Percentiles rank a stretch among this genome's conserved stretches.
Conservation (phyloP, 2,113 vertebrate species). For the Gallinago paraguaiae region DNA sequence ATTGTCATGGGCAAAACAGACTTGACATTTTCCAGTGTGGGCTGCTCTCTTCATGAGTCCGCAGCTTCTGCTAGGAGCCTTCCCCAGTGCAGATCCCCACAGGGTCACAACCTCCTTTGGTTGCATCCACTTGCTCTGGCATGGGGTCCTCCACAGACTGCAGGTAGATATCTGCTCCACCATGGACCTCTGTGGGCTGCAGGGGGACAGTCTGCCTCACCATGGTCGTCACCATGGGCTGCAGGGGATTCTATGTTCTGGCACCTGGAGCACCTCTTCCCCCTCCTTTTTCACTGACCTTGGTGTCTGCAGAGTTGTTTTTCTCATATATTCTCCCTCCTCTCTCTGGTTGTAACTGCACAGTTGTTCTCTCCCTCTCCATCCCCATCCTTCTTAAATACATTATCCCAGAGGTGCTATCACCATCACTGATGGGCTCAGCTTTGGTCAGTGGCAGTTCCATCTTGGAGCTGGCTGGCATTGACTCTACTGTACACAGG, state of each 20-base stretch:
- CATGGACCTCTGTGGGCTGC: neutral
- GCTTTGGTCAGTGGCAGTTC: neutral
- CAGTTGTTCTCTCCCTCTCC: neutral
- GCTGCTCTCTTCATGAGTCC: neutral
- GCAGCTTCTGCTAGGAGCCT: neutral
- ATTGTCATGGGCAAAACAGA: neutral
- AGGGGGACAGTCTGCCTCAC: neutral
- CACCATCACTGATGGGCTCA: neutral
- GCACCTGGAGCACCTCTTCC: neutral
- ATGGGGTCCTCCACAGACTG: neutral
- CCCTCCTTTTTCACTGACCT: neutral
- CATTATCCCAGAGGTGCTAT: neutral
- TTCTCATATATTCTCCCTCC: neutral
- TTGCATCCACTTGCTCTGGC: neutral
- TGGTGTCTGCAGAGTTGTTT: neutral
- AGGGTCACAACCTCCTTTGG: neutral
- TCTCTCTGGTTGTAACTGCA: neutral
- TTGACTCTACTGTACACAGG: neutral
- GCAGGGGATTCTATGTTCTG: neutral
- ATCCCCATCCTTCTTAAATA: neutral
- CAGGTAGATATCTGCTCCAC: neutral
- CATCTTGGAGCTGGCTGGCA: neutral
- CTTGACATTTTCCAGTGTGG: neutral
- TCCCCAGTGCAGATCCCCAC: neutral
- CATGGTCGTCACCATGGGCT: neutral